Conservation (phyloP, 2,113 vertebrate genomes). For the Spilogale gracilis region DNA sequence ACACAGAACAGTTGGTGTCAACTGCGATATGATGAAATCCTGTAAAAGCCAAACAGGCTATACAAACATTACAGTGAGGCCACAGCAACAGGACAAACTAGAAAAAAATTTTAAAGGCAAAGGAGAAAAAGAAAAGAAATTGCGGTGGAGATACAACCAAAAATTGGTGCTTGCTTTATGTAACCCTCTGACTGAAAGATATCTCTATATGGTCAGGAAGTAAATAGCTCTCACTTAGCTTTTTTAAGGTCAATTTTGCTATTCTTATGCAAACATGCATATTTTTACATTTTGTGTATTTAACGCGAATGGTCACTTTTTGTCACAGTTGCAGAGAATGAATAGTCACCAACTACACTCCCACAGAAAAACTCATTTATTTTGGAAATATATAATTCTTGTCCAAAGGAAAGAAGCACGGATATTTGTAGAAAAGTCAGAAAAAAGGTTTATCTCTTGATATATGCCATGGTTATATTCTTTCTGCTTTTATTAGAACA, state of each 20-base stretch:
- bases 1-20: slow-evolving; percentile 20
- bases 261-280: background rate
- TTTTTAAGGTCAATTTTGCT: background rate
- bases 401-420: background rate
- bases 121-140: background rate
- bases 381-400: background rate
- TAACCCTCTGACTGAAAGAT: background rate
- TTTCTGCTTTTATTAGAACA: slow-evolving; percentile 15
- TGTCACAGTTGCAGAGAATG: background rate
- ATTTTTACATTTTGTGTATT: background rate
- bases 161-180: background rate
- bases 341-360: background rate
- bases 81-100: background rate
- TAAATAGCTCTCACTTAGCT: background rate
- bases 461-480: background rate
- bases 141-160: background rate
- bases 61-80: background rate
- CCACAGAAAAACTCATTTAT: background rate
- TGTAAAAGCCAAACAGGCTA: slow-evolving; percentile 36
- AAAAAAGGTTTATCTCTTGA: background rate
- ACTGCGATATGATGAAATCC: slow-evolving; percentile 66
- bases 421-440: background rate
- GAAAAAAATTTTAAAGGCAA: background rate
- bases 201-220: background rate
- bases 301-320: background rate